Conservation (phyloP, 2,888 invertebrate species). For the Flexamia atlantica region DNA sequence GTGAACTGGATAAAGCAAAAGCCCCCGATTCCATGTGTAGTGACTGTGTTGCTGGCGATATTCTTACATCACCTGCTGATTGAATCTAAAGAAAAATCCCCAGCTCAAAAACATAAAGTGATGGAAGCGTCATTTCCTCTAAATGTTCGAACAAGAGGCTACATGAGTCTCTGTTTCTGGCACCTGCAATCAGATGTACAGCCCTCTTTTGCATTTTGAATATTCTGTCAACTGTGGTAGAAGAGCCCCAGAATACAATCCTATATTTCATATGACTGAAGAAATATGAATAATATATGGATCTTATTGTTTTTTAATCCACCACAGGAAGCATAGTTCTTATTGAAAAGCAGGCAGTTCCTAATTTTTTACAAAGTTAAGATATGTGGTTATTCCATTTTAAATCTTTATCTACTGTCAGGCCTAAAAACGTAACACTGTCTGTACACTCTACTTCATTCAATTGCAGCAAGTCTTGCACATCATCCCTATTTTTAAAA, state of each 20-base stretch:
- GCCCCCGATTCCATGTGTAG: no score
- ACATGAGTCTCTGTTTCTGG: no score
- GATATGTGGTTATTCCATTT: conserved; percentile 1
- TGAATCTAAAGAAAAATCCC: no score
- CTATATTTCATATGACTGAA: conserved; percentile 20
- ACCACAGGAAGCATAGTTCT: conserved; percentile 23
- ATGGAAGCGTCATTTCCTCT: no score
- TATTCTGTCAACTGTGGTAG: no score
- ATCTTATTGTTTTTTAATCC: background rate
- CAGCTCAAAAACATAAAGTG: no score
- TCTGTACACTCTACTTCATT: background rate
- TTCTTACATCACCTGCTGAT: no score
- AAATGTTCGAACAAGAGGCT: no score
- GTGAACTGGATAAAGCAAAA: no score
- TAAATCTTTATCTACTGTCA: conserved; percentile 5
- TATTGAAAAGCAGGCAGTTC: background rate
- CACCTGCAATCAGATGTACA: no score
- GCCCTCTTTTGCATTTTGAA: no score
- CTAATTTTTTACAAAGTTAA: background rate
- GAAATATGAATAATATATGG: conserved; percentile 4
- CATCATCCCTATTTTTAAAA: background rate
- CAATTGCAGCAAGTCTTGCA: background rate
- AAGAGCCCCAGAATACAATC: conserved; percentile 8
- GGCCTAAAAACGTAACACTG: background rate
- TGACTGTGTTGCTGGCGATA: no score